Conservation (phyloP, 2,888 invertebrate species). For the Selenia dentaria region DNA sequence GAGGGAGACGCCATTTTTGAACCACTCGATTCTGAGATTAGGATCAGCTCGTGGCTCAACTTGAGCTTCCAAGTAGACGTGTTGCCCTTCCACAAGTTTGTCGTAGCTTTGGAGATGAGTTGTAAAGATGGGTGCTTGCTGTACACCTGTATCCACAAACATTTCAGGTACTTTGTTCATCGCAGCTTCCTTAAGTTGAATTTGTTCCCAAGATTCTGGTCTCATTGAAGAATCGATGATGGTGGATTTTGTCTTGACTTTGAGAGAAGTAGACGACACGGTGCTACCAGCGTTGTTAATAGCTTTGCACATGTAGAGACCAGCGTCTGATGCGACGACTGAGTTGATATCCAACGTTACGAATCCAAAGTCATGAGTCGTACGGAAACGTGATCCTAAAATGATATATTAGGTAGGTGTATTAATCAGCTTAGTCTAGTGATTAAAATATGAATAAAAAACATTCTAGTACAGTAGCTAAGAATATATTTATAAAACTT, state of each 20-base stretch:
- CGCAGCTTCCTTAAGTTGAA: conserved; percentile 95
- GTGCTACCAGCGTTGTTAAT: conserved; percentile 97
- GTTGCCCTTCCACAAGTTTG: conserved; percentile 93
- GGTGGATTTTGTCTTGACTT: conserved; percentile 92
- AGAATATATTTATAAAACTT: too few species aligned
- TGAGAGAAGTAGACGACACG: conserved; percentile 95
- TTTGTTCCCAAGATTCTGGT: conserved; percentile 96
- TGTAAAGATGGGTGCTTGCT: conserved; percentile 98
- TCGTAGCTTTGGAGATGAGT: conserved; percentile 95
- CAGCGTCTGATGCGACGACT: conserved; percentile 95
- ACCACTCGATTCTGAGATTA: conserved; percentile 95
- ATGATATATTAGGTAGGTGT: background rate
- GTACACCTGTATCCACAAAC: conserved; percentile 93
- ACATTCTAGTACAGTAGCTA: too few species aligned
- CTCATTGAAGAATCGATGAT: conserved; percentile 94
- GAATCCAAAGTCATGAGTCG: conserved; percentile 96
- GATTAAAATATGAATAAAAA: too few species aligned
- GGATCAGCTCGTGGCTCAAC: conserved; percentile 96
- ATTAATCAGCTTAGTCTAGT: too few species aligned
- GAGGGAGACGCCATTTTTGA: conserved; percentile 94
- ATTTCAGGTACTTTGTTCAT: conserved; percentile 95
- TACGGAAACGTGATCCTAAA: conserved; percentile 93
- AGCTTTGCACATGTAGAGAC: conserved; percentile 97
- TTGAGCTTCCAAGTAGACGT: conserved; percentile 94
- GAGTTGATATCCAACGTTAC: conserved; percentile 96